Percentiles rank a stretch among this genome's conserved stretches.
Evolutionary conservation across 2,113 vertebrate genomes (phyloP).

Genomic region (Oreocharis arfaki): DNA sequence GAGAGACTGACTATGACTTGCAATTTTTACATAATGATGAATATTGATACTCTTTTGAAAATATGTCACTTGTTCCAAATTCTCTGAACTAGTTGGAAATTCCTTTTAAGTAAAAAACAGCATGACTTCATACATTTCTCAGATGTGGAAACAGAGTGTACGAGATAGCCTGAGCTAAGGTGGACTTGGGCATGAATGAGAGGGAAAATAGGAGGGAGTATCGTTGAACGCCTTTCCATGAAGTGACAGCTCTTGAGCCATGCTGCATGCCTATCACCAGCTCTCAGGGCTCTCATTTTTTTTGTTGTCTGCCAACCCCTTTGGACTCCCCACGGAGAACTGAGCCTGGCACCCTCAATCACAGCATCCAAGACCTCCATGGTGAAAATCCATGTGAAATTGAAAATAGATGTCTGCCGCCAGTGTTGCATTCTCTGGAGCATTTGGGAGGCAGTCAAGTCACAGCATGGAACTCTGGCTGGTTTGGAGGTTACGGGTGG

Average conservation of each 20-base stretch:
- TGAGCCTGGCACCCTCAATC: rapidly evolving
- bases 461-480: not conserved
- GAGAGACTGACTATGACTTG: not conserved
- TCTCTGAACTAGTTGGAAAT: not conserved
- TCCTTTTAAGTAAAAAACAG: not conserved
- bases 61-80: not conserved
- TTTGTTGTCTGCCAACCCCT: not conserved
- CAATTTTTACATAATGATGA: not conserved
- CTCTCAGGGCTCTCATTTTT: not conserved
- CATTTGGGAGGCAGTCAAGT: not conserved
- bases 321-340: not conserved
- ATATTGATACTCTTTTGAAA: not conserved
- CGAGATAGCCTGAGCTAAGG: not conserved
- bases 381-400: not conserved
- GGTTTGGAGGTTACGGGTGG: not conserved
- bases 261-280: not conserved
- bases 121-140: rapidly evolving
- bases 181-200: not conserved
- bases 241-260: not conserved
- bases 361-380: not conserved
- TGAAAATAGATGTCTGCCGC: not conserved
- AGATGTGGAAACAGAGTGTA: not conserved
- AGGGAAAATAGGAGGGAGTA: not conserved
- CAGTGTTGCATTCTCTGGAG: not conserved
- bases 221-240: not conserved